Evolutionary conservation across 2,797 vertebrate genomes (phyloP), one percentile per base, ranked within the genome.

Genomic region (Labeo calbasu): DNA sequence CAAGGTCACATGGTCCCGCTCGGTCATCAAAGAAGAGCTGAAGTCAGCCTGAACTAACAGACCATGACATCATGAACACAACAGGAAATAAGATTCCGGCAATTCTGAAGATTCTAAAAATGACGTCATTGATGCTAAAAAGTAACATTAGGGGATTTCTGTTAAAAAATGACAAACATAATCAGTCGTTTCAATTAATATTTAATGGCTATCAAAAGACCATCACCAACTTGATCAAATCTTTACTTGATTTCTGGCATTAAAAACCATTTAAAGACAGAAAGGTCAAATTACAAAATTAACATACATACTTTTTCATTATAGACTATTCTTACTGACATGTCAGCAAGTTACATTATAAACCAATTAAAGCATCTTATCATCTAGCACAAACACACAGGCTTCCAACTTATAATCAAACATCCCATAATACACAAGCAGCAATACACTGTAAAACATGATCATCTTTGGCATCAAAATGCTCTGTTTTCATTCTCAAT

Each of bases 11-110:
- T 87, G 90, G 43, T 23, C 43, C 25, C 17, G 69, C 88, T 84
- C 81, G 75, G 88, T 84, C 72, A 68, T n/a, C 59, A 23, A 69
- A 40, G n/a, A 15, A 73, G 72, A 51, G 59, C 32, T 90, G 92
- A 92, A 91, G 92, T 90, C 81, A 85, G 91, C 92, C 28, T 53
- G 89, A 53, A 69, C 25, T 19, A 77, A 23, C 21, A 66, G 46
- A 84, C 19, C 63, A 51, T 23, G 7, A 48, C 63, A 40, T 79
- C 36, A 32, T 55, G 10, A 66, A 73, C 57, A 40, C 59, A 72
- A 19, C 11, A 48, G 17, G n/a, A 68, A 55, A 57, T 65, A 55
- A 32, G 15, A 77, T 46, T 43, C 21, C 19, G 10, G 32, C 2
- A 13, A 48, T 40, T 65, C 63, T 28, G 28, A 32, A 3, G 19